phyloP scores from a whole-genome alignment of 2,113 vertebrate species.

The Fregata magnificens region DNA sequence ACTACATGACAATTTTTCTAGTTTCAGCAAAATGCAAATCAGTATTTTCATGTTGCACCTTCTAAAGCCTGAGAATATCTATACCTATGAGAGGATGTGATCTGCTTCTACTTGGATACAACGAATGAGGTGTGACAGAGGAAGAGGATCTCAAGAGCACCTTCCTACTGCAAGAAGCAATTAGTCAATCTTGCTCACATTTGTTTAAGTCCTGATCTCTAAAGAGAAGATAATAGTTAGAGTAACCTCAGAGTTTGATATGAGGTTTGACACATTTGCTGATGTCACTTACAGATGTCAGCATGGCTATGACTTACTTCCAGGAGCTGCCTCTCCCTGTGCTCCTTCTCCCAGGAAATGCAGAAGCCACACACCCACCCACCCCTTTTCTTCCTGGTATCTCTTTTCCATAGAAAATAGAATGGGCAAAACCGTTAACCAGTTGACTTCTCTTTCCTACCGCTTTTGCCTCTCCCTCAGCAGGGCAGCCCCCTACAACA shows the following conservation, averaged over 20 bases:
- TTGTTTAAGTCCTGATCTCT: background rate
- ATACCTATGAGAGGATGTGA: background rate
- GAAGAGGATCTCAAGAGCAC: background rate
- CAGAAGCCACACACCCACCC: background rate
- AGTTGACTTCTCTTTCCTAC: background rate
- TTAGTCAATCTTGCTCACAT: background rate
- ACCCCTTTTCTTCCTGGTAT: background rate
- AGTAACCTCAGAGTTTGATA: background rate
- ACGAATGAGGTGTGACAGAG: background rate
- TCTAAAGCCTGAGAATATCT: background rate
- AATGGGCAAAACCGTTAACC: background rate
- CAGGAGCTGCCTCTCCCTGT: background rate
- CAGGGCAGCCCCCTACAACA: background rate
- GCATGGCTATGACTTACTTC: background rate
- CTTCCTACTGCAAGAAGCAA: background rate
- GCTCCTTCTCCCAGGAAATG: background rate
- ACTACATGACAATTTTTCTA: background rate
- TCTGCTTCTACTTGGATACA: background rate
- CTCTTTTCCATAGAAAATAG: background rate
- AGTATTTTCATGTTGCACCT: background rate
- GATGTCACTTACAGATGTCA: background rate
- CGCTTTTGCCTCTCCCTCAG: background rate
- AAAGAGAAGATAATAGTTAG: background rate
- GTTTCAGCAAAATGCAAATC: background rate
- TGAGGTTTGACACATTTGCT: background rate